Evolutionary conservation across 2,888 invertebrate species (phyloP).

Genomic region (Ariolimax columbianus): DNA sequence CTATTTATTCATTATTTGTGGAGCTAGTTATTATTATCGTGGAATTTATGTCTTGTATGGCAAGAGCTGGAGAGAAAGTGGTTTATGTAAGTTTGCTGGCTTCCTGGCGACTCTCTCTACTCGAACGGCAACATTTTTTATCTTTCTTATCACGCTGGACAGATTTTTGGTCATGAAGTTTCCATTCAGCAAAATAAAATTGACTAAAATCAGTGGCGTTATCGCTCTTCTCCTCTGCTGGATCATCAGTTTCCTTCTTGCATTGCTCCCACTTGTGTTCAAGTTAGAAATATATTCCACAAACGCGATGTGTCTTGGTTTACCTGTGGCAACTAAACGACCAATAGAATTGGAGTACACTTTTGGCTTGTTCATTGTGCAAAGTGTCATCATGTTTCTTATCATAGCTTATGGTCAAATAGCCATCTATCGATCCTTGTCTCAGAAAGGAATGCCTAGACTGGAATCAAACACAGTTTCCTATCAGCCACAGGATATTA

Average conservation of each 20-base stretch:
- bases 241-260: constrained; percentile 61
- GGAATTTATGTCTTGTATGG: not conserved
- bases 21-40: not conserved
- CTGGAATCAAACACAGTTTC: not conserved
- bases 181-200: constrained; percentile 78
- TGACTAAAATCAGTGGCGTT: not conserved
- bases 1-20: constrained; percentile 59
- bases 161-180: constrained; percentile 83
- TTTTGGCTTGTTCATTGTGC: constrained; percentile 71
- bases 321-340: constrained; percentile 73
- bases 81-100: constrained; percentile 6
- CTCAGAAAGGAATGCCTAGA: not conserved
- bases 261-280: constrained; percentile 58
- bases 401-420: constrained; percentile 72
- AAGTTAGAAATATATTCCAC: constrained; percentile 42
- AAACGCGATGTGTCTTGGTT: constrained; percentile 74
- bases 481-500: constrained; percentile 58
- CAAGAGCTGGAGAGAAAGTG: not conserved
- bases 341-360: constrained; percentile 76
- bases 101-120: constrained; percentile 78
- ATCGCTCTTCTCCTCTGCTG: not conserved
- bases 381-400: constrained; percentile 72
- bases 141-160: constrained; percentile 84
- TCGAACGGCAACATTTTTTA: constrained; percentile 83
- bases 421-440: constrained; percentile 70